Conservation (phyloP, 2,888 invertebrate species). For the Melanostoma mellinum region DNA sequence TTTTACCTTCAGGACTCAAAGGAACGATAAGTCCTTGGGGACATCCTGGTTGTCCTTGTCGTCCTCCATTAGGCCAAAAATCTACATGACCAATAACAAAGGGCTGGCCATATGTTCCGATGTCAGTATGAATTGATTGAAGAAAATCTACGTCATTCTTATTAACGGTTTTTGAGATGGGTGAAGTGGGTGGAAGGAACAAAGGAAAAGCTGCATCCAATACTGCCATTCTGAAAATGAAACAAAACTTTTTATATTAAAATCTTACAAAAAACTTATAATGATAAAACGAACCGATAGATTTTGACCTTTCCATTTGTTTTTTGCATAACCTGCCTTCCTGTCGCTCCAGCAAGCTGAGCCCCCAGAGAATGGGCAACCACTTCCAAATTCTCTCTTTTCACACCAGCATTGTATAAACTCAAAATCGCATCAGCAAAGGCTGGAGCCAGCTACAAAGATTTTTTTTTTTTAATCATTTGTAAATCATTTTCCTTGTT, state of each 20-base stretch:
- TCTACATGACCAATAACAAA: constrained; percentile 42
- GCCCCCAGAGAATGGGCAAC: constrained; percentile 50
- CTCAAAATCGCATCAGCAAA: constrained; percentile 26
- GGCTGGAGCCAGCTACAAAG: background rate
- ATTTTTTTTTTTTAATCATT: no score
- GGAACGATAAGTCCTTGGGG: constrained; percentile 38
- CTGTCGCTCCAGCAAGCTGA: constrained; percentile 45
- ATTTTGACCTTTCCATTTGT: constrained; percentile 33
- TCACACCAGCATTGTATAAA: constrained; percentile 22
- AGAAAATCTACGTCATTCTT: constrained; percentile 42
- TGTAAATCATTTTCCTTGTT: no score
- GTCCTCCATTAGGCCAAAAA: constrained; percentile 59
- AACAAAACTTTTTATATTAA: background rate
- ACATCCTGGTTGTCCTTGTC: constrained; percentile 51
- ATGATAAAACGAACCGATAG: constrained; percentile 16
- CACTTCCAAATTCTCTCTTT: constrained; percentile 25
- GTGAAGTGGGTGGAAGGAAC: background rate
- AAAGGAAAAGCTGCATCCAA: constrained; percentile 52
- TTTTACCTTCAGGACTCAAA: constrained; percentile 42
- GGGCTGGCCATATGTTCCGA: constrained; percentile 47
- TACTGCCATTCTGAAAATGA: constrained; percentile 30
- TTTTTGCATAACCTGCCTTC: constrained; percentile 16
- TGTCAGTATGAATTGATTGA: constrained; percentile 53
- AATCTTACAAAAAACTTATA: no score
- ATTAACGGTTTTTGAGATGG: constrained; percentile 11